Conservation (phyloP, 2,888 invertebrate species). For the Stenchaetothrips biformis region DNA sequence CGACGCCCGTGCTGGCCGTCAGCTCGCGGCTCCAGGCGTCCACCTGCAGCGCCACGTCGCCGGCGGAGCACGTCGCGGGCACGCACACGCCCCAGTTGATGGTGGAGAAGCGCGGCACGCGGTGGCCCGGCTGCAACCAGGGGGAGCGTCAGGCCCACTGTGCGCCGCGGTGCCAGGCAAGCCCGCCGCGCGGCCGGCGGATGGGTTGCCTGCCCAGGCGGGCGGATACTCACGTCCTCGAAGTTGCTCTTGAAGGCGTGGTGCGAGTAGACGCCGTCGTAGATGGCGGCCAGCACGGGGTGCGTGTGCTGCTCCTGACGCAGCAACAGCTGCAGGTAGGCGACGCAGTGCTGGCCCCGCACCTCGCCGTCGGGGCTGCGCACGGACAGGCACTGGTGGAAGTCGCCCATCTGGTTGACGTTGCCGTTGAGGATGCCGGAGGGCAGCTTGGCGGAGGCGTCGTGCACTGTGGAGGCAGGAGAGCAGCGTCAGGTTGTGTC, state of each 20-base stretch:
- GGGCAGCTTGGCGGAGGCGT: conserved; percentile 65
- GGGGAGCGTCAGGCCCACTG: conserved; percentile 25
- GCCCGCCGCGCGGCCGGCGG: not conserved
- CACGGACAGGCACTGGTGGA: conserved; percentile 57
- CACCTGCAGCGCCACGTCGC: conserved; percentile 56
- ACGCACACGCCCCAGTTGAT: conserved; percentile 65
- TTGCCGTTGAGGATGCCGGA: conserved; percentile 65
- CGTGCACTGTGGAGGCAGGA: conserved; percentile 54
- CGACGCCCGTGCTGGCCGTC: conserved; percentile 53
- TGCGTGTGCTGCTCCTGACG: conserved; percentile 44
- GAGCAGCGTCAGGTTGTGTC: not conserved
- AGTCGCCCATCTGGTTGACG: conserved; percentile 65
- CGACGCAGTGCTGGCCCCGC: conserved; percentile 60
- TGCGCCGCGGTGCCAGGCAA: not conserved
- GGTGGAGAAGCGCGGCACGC: conserved; percentile 61
- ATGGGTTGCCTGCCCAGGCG: not conserved
- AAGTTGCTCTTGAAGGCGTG: conserved; percentile 60
- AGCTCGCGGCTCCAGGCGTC: conserved; percentile 53
- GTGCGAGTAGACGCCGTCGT: conserved; percentile 57
- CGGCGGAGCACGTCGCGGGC: conserved; percentile 56
- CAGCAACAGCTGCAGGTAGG: conserved; percentile 56
- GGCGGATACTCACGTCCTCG: conserved; percentile 56
- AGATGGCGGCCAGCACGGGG: conserved; percentile 48
- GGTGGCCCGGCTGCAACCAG: conserved; percentile 59
- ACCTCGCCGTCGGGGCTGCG: conserved; percentile 46